Base-by-base conservation (phyloP, 2,113 vertebrate genomes). In the Scomber scombrus region DNA sequence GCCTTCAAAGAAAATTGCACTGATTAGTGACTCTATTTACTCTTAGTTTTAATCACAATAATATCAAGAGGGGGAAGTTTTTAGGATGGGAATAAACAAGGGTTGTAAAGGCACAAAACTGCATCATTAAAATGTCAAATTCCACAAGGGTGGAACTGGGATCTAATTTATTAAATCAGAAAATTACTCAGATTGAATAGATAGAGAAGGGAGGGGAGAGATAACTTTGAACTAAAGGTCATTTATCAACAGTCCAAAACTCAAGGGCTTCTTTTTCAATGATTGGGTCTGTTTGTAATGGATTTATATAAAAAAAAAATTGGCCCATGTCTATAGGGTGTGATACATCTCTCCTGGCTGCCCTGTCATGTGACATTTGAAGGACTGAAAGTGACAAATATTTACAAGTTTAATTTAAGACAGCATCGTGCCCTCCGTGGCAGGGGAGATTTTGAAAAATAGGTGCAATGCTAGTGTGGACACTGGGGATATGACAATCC, bases 401-500 rank as follows among this genome's bases (percentile, higher is more conserved):
- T 89, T 79, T 84, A 84, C 75, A 88, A 77, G 75, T 73, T 87
- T 80, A 82, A 89, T 86, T 81, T 82, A 83, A 79, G 81, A 56
- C 64, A 11, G 52, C 29, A 29, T 14, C 8, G 3, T 56, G 58
- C 26, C 61, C 34, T 74, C 52, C 26, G 18, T 68, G 14, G 55
- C 49, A 52, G 34, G 83, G 65, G 60, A 58, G 74, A 81, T 64
- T 73, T 72, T 82, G 69, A 89, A 65, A 86, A 93, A 87, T 85
- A 82, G 68, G 65, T 26, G 43, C 63, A 49, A 51, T 45, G 40
- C 71, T 45, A 60, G 82, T 81, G 19, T 50, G 64, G 76, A 85
- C 88, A 82, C 81, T 16, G 23, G 83, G 81, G 71, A 91, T 86
- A 92, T 91, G 79, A 86, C 89, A 83, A 84, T 73, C 78, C 81